Evolutionary conservation across 2,797 vertebrate species (phyloP).

Genomic region (Danionella dracula): DNA sequence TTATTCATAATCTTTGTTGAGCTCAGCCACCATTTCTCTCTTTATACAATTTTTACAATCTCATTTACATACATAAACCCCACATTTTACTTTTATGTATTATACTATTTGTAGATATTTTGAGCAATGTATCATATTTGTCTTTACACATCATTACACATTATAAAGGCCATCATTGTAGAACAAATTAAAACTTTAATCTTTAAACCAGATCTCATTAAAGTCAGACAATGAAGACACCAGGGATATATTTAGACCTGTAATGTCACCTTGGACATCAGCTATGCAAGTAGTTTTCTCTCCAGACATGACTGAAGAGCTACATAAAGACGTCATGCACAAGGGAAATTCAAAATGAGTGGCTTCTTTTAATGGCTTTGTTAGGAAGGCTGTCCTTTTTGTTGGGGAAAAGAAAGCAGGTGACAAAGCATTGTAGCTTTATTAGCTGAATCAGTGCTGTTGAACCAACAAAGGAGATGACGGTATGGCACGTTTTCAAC

Average conservation of each 20-base stretch:
- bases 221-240: neutral
- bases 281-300: slow-evolving; percentile 8
- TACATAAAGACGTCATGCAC: slow-evolving; percentile 33
- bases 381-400: slow-evolving; percentile 17
- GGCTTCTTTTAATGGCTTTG: slow-evolving; percentile 9
- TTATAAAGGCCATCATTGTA: neutral
- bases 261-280: slow-evolving; percentile 25
- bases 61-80: too few species aligned
- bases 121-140: neutral
- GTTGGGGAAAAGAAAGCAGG: slow-evolving; percentile 15
- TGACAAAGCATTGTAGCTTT: slow-evolving; percentile 32
- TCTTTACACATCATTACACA: neutral
- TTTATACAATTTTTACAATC: too few species aligned
- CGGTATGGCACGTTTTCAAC: neutral
- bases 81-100: too few species aligned
- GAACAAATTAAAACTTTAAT: neutral
- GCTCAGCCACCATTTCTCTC: too few species aligned
- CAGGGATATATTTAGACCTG: slow-evolving; percentile 3
- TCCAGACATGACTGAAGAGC: slow-evolving; percentile 41
- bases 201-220: slow-evolving; percentile 19
- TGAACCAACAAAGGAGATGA: neutral
- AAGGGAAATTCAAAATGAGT: slow-evolving; percentile 6
- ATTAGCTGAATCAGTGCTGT: slow-evolving; percentile 29
- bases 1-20: too few species aligned
- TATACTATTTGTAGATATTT: too few species aligned